These are phyloP conservation scores for Mixornis gularis DNA, from an alignment of 2,113 vertebrate genomes.

Conservation along the genomic window DNA sequence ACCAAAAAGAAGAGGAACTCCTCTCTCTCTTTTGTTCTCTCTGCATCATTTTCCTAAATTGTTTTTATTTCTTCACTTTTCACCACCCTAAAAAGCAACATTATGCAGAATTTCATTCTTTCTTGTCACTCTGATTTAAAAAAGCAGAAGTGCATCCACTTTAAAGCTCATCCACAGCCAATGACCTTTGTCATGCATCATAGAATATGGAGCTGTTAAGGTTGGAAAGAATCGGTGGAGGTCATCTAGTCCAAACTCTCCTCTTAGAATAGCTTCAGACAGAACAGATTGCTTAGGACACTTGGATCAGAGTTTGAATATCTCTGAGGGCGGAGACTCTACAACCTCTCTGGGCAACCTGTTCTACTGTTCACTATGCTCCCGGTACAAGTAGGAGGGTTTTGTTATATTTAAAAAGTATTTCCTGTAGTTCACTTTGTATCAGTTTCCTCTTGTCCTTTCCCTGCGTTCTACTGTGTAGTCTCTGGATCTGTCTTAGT, in stretches of 20 bases:
- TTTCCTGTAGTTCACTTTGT: background rate
- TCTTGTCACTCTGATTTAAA: background rate
- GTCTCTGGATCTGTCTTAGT: background rate
- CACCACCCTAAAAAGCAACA: background rate
- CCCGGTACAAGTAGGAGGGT: fast-evolving
- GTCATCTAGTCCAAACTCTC: background rate
- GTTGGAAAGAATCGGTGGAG: background rate
- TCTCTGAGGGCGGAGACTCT: background rate
- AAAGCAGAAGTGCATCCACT: background rate
- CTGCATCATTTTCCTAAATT: background rate
- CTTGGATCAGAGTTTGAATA: background rate
- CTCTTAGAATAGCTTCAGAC: background rate
- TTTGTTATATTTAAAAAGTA: background rate
- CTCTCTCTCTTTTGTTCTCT: background rate
- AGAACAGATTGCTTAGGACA: background rate
- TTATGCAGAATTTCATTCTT: background rate
- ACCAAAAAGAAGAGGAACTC: background rate
- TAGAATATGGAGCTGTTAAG: fast-evolving
- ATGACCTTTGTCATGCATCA: background rate
- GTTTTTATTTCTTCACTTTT: background rate
- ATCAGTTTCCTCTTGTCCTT: background rate
- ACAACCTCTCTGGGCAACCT: background rate
- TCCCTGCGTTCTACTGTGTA: background rate
- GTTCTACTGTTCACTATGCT: background rate
- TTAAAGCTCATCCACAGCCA: background rate